A percentile compares a stretch with the other conserved stretches of the same genome.
Conservation (phyloP, 2,113 vertebrate genomes). For the Prinia subflava region DNA sequence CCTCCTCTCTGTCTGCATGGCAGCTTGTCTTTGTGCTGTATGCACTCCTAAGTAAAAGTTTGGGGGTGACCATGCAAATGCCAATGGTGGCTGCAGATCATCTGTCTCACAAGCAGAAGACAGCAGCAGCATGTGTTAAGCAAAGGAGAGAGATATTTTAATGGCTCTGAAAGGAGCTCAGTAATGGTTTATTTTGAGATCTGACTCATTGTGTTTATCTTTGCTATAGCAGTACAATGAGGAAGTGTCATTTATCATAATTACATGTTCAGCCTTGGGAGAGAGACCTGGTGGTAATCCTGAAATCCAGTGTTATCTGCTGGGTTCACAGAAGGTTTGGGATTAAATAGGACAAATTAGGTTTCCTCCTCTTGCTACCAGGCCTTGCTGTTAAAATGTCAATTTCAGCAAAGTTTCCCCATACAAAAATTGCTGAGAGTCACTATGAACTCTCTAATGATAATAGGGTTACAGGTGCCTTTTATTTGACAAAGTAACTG, state of each 20-base stretch:
- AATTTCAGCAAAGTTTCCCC: neutral
- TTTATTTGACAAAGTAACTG: neutral
- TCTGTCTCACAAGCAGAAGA: neutral
- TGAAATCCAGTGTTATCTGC: neutral
- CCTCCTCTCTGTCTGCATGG: neutral
- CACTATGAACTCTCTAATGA: neutral
- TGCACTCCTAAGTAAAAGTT: neutral
- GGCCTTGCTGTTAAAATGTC: neutral
- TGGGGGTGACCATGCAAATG: neutral
- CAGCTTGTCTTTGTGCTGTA: neutral
- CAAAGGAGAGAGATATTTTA: neutral
- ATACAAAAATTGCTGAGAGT: neutral
- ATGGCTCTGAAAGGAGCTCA: neutral
- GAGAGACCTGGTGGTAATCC: neutral
- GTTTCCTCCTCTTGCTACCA: neutral
- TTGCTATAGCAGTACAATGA: neutral
- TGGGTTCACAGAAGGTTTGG: neutral
- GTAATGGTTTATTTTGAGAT: neutral
- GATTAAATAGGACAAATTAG: neutral
- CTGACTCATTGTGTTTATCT: neutral
- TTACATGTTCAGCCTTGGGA: neutral
- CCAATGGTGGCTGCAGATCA: neutral
- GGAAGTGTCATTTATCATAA: neutral
- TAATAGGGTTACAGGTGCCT: neutral
- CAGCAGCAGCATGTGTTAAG: neutral